Evolutionary conservation across 2,797 vertebrate genomes (phyloP), one percentile per base, ranked within the genome.

Genomic region (Anas acuta): DNA sequence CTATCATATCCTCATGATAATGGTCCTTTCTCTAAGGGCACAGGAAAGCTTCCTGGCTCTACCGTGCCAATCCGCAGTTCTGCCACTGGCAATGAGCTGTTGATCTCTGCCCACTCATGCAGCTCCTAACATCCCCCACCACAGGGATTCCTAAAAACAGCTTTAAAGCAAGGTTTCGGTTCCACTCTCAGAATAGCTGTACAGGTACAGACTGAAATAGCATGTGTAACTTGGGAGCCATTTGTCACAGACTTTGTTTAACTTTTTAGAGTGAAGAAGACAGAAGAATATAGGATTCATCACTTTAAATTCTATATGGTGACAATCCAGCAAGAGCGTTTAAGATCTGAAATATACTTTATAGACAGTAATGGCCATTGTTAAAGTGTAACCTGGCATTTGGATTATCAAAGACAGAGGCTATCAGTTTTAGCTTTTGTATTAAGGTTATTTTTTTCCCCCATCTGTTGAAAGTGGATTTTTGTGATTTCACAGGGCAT

Each of bases 401-500:
- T 93, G 58, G 60, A 84, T 87, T 79, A 95, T 65, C 84, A 80
- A 84, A 92, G 60, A 77, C 87, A 93, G 88, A 86, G 67, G 58
- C 93, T 93, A 86, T 92, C 89, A 71, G 26, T 90, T 97, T 97
- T 95, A 91, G 87, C 49, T 11, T 96, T 96, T 96, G 84, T 91
- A 93, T 92, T 94, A 84, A 94, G 88, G 75, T 87, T 96, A 87
- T 91, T 96, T 62, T 93, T 47, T 47, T 21, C 20, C 45, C 45
- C 94, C 92, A 85, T 96, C 92, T 81, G 83, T 87, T 72, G 71
- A 72, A 89, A 93, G 95, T 89, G 75, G 82, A 78, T 93, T 67
- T 94, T 87, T 92, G 96, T 97, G 97, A 97, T 98, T 99, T 98
- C 98, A 98, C 97, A 98, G 98, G 96, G 98, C 97, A 97, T 98